Conservation (phyloP, 2,888 invertebrate genomes). For the Cosmorhoe ocellata region DNA sequence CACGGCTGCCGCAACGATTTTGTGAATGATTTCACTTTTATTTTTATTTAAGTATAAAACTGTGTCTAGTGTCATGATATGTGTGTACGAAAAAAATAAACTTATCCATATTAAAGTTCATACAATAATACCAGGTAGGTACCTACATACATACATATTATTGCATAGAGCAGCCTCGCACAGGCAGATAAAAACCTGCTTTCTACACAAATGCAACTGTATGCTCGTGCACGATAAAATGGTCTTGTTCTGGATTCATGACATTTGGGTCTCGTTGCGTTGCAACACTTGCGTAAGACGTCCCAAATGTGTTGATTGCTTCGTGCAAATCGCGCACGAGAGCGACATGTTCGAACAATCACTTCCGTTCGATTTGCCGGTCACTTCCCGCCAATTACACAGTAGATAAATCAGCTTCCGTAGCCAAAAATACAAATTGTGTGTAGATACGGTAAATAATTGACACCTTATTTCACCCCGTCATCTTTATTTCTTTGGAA, state of each 20-base stretch:
- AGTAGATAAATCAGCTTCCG: slow-evolving; percentile 48
- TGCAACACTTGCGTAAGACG: slow-evolving; percentile 45
- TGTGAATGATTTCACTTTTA: too few relatives aligned
- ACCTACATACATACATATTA: too few relatives aligned
- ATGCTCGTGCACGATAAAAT: slow-evolving; percentile 33
- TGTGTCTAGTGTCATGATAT: too few relatives aligned
- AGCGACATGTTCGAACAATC: slow-evolving; percentile 48
- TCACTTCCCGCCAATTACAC: slow-evolving; percentile 48
- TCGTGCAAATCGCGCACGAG: slow-evolving; percentile 47
- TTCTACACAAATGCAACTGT: neutral
- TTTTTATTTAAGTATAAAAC: too few relatives aligned
- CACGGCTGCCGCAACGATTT: too few relatives aligned
- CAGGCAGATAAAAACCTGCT: neutral
- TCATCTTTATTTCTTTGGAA: too few relatives aligned
- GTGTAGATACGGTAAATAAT: neutral
- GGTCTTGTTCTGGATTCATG: slow-evolving; percentile 47
- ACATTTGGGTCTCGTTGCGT: slow-evolving; percentile 44
- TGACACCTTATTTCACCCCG: neutral
- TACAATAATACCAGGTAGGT: too few relatives aligned
- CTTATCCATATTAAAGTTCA: too few relatives aligned
- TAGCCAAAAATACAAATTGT: slow-evolving; percentile 9
- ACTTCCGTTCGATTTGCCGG: slow-evolving; percentile 60
- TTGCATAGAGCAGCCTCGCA: too few relatives aligned
- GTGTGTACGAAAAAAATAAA: too few relatives aligned
- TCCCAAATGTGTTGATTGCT: slow-evolving; percentile 40